Conservation (phyloP, 2,888 invertebrate genomes). For the Pteria penguin region DNA sequence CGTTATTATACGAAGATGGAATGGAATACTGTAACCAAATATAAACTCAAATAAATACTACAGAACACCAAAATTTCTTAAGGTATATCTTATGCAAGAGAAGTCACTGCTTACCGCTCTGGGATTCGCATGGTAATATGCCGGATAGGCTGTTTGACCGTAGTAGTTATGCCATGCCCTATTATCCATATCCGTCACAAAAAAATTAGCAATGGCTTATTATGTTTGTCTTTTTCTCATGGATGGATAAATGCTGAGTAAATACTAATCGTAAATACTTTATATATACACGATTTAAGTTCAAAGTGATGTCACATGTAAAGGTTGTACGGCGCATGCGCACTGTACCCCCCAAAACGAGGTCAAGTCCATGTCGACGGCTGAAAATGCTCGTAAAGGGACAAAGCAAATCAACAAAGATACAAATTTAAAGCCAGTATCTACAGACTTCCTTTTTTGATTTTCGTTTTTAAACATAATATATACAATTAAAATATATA, state of each 20-base stretch:
- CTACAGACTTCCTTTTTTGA: too few species aligned
- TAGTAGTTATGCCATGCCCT: conserved; percentile 19
- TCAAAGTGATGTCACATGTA: conserved; percentile 38
- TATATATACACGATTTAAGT: conserved; percentile 25
- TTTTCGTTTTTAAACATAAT: too few species aligned
- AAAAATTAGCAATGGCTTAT: conserved; percentile 1
- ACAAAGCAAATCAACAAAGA: too few species aligned
- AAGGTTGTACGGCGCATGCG: conserved; percentile 28
- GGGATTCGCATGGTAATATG: not conserved
- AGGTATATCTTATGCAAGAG: not conserved
- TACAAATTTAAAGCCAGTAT: too few species aligned
- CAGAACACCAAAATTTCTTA: too few species aligned
- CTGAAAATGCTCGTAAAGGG: too few species aligned
- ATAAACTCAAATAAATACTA: too few species aligned
- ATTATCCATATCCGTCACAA: conserved; percentile 9
- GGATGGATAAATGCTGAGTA: conserved; percentile 24
- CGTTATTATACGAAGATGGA: conserved; percentile 78
- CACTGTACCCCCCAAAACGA: conserved; percentile 19
- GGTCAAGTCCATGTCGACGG: too few species aligned
- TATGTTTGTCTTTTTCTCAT: conserved; percentile 21
- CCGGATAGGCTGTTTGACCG: conserved; percentile 7
- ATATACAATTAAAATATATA: too few species aligned
- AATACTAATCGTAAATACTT: conserved; percentile 13
- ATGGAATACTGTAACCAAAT: conserved; percentile 65
- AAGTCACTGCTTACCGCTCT: conserved; percentile 17